phyloP scores from a whole-genome alignment of 2,113 vertebrate species.

The Tinamus guttatus region DNA sequence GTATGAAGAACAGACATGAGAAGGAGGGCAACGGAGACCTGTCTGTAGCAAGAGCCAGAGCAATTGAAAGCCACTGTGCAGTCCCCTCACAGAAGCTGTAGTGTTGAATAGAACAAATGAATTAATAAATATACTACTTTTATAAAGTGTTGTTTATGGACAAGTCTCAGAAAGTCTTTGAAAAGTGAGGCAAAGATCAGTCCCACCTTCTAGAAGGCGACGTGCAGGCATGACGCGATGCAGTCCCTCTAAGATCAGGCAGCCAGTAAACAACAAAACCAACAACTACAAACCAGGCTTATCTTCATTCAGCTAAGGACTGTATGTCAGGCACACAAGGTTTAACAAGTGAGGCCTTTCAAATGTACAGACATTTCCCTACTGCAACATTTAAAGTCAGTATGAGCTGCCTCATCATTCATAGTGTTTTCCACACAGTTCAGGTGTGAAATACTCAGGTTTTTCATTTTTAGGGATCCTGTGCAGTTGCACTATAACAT shows the following conservation, averaged over 20 bases:
- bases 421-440: not conserved
- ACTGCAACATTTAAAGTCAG: not conserved
- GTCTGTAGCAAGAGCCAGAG: not conserved
- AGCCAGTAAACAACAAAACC: not conserved
- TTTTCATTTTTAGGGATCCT: not conserved
- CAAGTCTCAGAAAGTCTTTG: not conserved
- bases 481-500: fast-evolving
- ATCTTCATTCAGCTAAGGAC: not conserved
- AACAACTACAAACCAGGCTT: not conserved
- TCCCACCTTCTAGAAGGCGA: not conserved
- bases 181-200: not conserved
- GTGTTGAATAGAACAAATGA: not conserved
- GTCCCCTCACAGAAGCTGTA: not conserved
- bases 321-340: not conserved
- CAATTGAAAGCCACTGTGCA: not conserved
- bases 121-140: not conserved
- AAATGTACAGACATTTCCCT: not conserved
- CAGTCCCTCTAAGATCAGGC: not conserved
- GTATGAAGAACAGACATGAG: not conserved
- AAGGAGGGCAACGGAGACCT: not conserved
- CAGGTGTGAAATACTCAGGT: not conserved
- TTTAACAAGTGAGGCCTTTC: not conserved
- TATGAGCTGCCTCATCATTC: not conserved
- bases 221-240: not conserved
- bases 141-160: not conserved